phyloP scores from a whole-genome alignment of 2,113 vertebrate species.

The Cromileptes altivelis region DNA sequence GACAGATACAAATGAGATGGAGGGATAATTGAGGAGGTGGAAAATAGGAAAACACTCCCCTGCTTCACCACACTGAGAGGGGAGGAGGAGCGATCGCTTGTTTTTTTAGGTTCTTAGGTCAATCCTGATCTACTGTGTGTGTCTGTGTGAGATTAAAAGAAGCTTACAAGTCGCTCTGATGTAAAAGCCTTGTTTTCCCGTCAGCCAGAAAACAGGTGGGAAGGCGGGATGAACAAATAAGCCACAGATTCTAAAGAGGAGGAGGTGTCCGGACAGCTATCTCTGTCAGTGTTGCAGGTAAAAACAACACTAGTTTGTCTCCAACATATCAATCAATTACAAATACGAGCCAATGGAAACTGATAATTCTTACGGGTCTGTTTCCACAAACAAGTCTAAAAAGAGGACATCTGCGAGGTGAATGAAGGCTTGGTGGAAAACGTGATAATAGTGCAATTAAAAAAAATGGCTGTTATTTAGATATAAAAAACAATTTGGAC shows the following conservation, averaged over 20 bases:
- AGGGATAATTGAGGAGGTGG: neutral
- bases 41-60: neutral
- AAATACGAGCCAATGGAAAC: neutral
- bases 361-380: neutral
- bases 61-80: neutral
- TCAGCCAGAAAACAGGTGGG: conserved; percentile 35
- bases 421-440: conserved; percentile 24
- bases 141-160: conserved; percentile 33
- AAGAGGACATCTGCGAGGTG: neutral
- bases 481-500: neutral
- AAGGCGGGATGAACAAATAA: conserved; percentile 41
- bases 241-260: conserved; percentile 35
- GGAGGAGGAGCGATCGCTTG: neutral
- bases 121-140: conserved; percentile 27
- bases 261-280: neutral
- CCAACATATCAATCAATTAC: neutral
- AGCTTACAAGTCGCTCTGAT: conserved; percentile 19
- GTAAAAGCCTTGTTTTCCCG: conserved; percentile 37
- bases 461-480: conserved; percentile 20
- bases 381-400: neutral
- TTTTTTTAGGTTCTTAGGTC: conserved; percentile 27
- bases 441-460: neutral
- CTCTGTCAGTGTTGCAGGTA: neutral
- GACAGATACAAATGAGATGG: neutral
- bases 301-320: neutral